phyloP scores from a whole-genome alignment of 2,888 invertebrate genomes.

The Netelia virgata region DNA sequence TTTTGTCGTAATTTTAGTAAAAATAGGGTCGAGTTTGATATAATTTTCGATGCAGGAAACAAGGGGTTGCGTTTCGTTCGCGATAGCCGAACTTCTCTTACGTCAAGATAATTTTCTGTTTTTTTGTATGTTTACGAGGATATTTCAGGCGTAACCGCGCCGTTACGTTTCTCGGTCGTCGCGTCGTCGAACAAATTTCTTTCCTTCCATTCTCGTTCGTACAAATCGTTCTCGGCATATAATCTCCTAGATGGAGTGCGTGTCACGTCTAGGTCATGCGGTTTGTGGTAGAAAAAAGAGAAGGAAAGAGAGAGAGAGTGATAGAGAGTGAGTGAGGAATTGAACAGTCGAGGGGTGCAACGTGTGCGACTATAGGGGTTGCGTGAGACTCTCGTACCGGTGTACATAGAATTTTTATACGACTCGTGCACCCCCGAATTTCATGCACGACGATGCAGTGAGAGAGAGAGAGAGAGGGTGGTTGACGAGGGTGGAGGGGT shows the following conservation, averaged over 20 bases:
- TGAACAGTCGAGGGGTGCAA: slow-evolving; percentile 42
- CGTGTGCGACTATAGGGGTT: slow-evolving; percentile 58
- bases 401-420: slow-evolving; percentile 31
- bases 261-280: slow-evolving; percentile 70
- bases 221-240: slow-evolving; percentile 71
- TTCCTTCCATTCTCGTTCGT: slow-evolving; percentile 45
- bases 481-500: not conserved
- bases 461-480: slow-evolving; percentile 19
- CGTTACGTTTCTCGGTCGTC: slow-evolving; percentile 35
- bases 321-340: slow-evolving; percentile 46
- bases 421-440: slow-evolving; percentile 56
- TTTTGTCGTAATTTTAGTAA: too few species aligned
- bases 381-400: slow-evolving; percentile 48
- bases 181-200: slow-evolving; percentile 38
- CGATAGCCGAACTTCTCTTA: too few species aligned
- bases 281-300: slow-evolving; percentile 40
- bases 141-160: slow-evolving; percentile 13
- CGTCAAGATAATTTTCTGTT: too few species aligned
- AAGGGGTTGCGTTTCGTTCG: too few species aligned
- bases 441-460: slow-evolving; percentile 34
- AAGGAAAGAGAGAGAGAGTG: slow-evolving; percentile 14
- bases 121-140: too few species aligned
- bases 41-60: too few species aligned
- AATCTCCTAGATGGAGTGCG: slow-evolving; percentile 71
- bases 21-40: too few species aligned